These are phyloP conservation scores for Agriopis leucophaearia DNA, from an alignment of 2,888 invertebrate species.

Conservation along the genomic window DNA sequence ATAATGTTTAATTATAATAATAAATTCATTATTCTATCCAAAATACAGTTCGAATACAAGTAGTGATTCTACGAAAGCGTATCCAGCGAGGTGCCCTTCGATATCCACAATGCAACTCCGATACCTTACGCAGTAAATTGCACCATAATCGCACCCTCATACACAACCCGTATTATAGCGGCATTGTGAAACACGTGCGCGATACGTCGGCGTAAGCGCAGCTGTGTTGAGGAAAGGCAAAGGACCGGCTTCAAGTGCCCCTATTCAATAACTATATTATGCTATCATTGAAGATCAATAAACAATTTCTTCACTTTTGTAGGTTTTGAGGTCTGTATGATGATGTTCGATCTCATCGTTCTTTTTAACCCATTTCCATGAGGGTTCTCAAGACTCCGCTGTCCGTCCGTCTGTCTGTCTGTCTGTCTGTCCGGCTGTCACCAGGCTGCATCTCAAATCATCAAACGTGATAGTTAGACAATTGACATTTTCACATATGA, in stretches of 20 bases:
- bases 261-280: slow-evolving; percentile 15
- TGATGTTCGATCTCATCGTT: too few species aligned
- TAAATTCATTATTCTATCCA: too few species aligned
- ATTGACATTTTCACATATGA: too few species aligned
- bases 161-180: slow-evolving; percentile 43
- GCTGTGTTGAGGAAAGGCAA: slow-evolving; percentile 51
- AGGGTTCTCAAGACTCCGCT: too few species aligned
- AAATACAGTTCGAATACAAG: not conserved
- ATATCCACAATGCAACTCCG: slow-evolving; percentile 16
- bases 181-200: slow-evolving; percentile 53
- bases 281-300: slow-evolving; percentile 1
- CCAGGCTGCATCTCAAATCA: too few species aligned
- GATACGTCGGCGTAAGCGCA: slow-evolving; percentile 47
- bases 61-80: slow-evolving; percentile 7
- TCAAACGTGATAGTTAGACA: too few species aligned
- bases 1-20: not conserved
- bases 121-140: slow-evolving; percentile 30
- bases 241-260: slow-evolving; percentile 17
- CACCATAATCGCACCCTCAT: slow-evolving; percentile 30
- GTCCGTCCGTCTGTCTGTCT: too few species aligned
- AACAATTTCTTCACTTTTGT: not conserved
- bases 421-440: too few species aligned
- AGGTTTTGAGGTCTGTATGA: too few species aligned
- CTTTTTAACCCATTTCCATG: too few species aligned
- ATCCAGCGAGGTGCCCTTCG: slow-evolving; percentile 17